Evolutionary conservation across 1,140 invertebrate species (phyloP).

Genomic region (Drosophila oshimai): DNA sequence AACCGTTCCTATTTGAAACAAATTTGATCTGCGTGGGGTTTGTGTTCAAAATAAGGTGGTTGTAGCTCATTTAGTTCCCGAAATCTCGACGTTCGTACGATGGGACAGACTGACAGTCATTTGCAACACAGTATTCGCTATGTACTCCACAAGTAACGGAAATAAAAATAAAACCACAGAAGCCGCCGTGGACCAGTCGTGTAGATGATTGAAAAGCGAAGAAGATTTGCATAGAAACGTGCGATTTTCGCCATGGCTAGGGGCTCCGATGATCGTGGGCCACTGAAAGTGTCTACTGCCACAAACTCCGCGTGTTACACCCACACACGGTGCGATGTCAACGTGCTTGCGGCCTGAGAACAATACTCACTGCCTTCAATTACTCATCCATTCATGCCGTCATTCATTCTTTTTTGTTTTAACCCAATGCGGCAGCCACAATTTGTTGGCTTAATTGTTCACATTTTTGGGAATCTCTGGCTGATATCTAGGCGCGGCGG

Average conservation of each 20-base stretch:
- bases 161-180: no score
- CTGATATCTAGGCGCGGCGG: constrained; percentile 9
- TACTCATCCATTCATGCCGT: constrained; percentile 65
- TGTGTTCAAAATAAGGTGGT: no score
- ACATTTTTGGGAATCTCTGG: constrained; percentile 13
- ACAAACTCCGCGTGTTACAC: constrained; percentile 56
- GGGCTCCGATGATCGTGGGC: constrained; percentile 48
- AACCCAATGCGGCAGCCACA: constrained; percentile 29
- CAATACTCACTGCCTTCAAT: constrained; percentile 52
- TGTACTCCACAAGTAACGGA: no score
- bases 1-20: no score
- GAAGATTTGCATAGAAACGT: constrained; percentile 79
- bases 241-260: constrained; percentile 66
- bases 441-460: constrained; percentile 61
- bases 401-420: constrained; percentile 37
- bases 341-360: constrained; percentile 73
- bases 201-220: constrained; percentile 73
- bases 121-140: no score
- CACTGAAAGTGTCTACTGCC: constrained; percentile 46
- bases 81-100: no score
- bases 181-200: constrained; percentile 44
- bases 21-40: no score
- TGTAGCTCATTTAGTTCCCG: no score
- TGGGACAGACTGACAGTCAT: no score
- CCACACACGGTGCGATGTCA: constrained; percentile 61